phyloP scores from a whole-genome alignment of 2,113 vertebrate genomes.

The Ciconia boyciana region DNA sequence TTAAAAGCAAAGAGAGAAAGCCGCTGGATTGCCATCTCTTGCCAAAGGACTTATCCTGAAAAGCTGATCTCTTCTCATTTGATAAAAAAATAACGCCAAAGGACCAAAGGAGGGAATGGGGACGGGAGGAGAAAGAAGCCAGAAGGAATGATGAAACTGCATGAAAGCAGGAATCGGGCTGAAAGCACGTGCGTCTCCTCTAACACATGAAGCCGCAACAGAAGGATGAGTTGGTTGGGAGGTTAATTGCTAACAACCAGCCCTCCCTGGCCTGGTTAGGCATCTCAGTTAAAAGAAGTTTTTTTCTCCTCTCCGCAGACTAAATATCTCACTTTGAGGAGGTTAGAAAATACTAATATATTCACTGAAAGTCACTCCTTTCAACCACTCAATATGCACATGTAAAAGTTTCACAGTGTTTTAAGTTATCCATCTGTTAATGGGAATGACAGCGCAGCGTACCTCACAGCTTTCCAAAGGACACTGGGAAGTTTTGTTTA shows the following conservation, averaged over 20 bases:
- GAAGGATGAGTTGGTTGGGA: not conserved
- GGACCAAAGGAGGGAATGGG: not conserved
- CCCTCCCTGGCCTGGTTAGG: not conserved
- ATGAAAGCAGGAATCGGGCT: not conserved
- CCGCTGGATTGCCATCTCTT: not conserved
- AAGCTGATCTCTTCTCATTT: not conserved
- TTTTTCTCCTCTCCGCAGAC: not conserved
- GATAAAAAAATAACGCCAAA: not conserved
- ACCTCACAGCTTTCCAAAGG: not conserved
- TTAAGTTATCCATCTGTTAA: constrained; percentile 4
- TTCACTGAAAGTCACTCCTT: not conserved
- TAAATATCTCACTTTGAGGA: not conserved
- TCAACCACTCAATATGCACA: not conserved
- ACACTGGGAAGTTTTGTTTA: constrained; percentile 12
- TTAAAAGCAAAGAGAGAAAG: not conserved
- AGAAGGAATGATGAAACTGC: not conserved
- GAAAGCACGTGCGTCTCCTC: accelerated
- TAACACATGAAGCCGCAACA: not conserved
- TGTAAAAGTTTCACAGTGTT: not conserved
- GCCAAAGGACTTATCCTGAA: not conserved
- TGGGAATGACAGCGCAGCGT: not conserved
- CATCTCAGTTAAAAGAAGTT: not conserved
- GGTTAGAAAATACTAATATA: not conserved
- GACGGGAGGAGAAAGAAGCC: not conserved
- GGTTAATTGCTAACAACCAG: not conserved